A percentile compares a stretch with the other conserved stretches of the same genome.
phyloP scores from a whole-genome alignment of 1,140 invertebrate genomes.

The Maconellicoccus hirsutus region DNA sequence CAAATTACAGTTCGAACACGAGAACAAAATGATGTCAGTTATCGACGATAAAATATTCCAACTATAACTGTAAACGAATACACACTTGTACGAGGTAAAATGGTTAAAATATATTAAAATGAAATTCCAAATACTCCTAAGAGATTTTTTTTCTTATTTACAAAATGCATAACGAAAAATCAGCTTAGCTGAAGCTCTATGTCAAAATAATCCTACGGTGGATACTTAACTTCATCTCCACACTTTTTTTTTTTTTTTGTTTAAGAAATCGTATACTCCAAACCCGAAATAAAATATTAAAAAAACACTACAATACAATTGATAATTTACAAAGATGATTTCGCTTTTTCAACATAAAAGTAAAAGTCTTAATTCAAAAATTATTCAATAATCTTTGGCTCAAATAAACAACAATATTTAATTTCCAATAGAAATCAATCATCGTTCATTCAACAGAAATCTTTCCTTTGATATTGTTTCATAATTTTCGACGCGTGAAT shows the following conservation, averaged over 20 bases:
- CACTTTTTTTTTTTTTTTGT: too few species aligned
- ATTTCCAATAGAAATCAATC: background rate
- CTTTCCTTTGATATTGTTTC: background rate
- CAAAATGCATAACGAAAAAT: background rate
- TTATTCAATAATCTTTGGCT: background rate
- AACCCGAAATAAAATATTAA: background rate
- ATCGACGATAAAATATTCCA: background rate
- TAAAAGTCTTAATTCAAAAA: background rate
- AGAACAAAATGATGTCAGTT: background rate
- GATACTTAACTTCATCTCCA: background rate
- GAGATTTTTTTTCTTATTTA: background rate
- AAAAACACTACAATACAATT: background rate
- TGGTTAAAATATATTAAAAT: background rate
- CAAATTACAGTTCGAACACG: background rate
- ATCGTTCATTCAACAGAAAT: background rate
- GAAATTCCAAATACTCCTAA: background rate
- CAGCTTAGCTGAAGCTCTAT: too few species aligned
- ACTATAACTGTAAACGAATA: background rate
- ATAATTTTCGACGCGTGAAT: background rate
- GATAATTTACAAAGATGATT: background rate
- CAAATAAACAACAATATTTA: background rate
- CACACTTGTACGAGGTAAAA: background rate
- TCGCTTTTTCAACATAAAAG: background rate
- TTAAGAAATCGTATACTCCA: too few species aligned
- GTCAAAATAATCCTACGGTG: too few species aligned